Evolutionary conservation across 2,113 vertebrate species (phyloP).

Genomic region (Neodontobutis hainanensis): DNA sequence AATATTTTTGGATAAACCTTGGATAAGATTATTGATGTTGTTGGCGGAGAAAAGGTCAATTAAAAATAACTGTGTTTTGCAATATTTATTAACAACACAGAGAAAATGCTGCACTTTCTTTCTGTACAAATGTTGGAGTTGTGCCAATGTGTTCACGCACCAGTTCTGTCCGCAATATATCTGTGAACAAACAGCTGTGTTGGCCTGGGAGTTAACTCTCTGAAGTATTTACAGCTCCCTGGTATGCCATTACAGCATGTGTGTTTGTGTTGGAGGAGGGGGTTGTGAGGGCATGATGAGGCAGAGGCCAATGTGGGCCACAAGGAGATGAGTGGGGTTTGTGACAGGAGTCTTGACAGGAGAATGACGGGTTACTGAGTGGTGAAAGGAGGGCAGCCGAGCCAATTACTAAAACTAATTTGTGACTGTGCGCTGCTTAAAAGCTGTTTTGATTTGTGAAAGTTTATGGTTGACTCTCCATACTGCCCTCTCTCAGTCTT

Average conservation of each 20-base stretch:
- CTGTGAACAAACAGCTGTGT: constrained; percentile 76
- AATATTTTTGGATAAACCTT: too few relatives aligned
- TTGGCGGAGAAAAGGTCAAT: neutral
- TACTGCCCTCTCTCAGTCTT: constrained; percentile 20
- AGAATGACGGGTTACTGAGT: constrained; percentile 60
- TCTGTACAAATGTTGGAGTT: constrained; percentile 45
- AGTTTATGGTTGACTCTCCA: constrained; percentile 45
- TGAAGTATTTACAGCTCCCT: constrained; percentile 77
- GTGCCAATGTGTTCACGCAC: constrained; percentile 43
- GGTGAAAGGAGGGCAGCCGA: constrained; percentile 61
- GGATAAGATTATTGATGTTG: neutral
- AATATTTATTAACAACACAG: neutral
- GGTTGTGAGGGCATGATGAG: constrained; percentile 61
- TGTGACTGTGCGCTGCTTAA: constrained; percentile 38
- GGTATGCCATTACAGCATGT: constrained; percentile 74
- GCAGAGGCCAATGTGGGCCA: constrained; percentile 40
- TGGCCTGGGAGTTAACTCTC: constrained; percentile 73
- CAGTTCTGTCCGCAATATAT: constrained; percentile 45
- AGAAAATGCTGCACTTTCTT: constrained; percentile 3
- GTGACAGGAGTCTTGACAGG: constrained; percentile 41
- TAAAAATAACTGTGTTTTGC: too few relatives aligned
- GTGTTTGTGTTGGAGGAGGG: constrained; percentile 26
- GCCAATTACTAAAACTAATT: constrained; percentile 59
- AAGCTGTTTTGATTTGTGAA: constrained; percentile 52
- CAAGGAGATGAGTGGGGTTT: constrained; percentile 62